Base-by-base conservation (phyloP, 2,113 vertebrate genomes). In the Calidris pugnax region DNA sequence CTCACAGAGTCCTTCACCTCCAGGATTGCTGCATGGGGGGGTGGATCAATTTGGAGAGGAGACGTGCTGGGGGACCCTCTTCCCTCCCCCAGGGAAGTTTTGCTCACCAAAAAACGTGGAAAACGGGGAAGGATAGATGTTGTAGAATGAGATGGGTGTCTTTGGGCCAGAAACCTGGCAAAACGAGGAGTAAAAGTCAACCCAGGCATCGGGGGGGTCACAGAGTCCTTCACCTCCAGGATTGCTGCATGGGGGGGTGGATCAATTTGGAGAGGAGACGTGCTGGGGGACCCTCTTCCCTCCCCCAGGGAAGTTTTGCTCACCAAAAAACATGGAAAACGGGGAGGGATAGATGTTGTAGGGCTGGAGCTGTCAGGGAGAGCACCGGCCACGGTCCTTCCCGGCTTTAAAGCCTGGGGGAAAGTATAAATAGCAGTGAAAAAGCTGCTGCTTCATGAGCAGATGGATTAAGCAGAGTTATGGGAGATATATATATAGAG, bases 321-420 rank as follows among this genome's bases (percentile, higher is more conserved):
- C 3, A 22, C 37, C 35, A 19, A 23, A 28, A 55, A 45, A 15
- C n/a, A 6, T 1, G 12, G 43, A 12, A n/a, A 35, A 8, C 8
- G 2, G 17, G 0, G 12, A 50, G 27, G 48, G 23, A 4, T 8
- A 9, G 22, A 19, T 1, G 0, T 10, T 2, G 6, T 4, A 5
- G 4, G 4, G 24, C 9, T 9, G 28, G 30, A 18, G 30, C 35
- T 28, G 47, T 16, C 33, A 4, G 5, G 1, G 41, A 24, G 43
- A 26, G 5, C 0, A 3, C 2, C 7, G 2, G 37, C 33, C 15
- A 0, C 0, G 10, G 45, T 20, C 51, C 57, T 39, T 33, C 67
- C 60, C 7, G 35, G 35, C 56, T 33, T 17, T 18, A 16, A 50
- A 41, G 15, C n/a, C 83, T 5, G 1, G 5, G 35, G 74, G 43